Evolutionary conservation across 2,797 vertebrate species (phyloP).

Genomic region (Lophotriccus pileatus): DNA sequence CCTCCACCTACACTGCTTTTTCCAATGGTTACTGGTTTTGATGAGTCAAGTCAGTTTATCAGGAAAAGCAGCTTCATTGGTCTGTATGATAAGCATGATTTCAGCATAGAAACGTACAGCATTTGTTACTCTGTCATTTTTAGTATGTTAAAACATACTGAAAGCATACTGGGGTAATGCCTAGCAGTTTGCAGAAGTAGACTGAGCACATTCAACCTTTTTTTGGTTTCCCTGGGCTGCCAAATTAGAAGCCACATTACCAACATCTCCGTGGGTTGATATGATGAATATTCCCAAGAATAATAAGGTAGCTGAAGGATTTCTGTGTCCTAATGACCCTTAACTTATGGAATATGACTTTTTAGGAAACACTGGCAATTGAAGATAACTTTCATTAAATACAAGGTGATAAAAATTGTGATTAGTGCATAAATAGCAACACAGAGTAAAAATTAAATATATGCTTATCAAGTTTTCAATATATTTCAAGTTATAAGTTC

Average conservation of each 20-base stretch:
- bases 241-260: not conserved
- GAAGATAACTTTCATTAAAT: not conserved
- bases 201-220: not conserved
- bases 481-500: not conserved
- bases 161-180: not conserved
- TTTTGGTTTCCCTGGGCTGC: not conserved
- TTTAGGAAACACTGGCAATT: not conserved
- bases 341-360: not conserved
- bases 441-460: slow-evolving; percentile 40
- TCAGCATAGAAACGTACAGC: not conserved
- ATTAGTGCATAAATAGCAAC: not conserved
- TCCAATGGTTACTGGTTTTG: not conserved
- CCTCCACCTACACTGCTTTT: not conserved
- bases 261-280: not conserved
- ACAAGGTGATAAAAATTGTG: not conserved
- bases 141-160: slow-evolving; percentile 8
- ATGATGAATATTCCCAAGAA: not conserved
- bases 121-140: slow-evolving; percentile 23
- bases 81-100: not conserved
- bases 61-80: not conserved
- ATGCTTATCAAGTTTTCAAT: not conserved
- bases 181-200: not conserved
- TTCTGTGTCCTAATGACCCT: not conserved
- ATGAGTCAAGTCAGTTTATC: not conserved
- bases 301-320: not conserved